These are phyloP conservation scores for Damaliscus lunatus DNA, from an alignment of 2,113 vertebrate genomes.

Conservation along the genomic window DNA sequence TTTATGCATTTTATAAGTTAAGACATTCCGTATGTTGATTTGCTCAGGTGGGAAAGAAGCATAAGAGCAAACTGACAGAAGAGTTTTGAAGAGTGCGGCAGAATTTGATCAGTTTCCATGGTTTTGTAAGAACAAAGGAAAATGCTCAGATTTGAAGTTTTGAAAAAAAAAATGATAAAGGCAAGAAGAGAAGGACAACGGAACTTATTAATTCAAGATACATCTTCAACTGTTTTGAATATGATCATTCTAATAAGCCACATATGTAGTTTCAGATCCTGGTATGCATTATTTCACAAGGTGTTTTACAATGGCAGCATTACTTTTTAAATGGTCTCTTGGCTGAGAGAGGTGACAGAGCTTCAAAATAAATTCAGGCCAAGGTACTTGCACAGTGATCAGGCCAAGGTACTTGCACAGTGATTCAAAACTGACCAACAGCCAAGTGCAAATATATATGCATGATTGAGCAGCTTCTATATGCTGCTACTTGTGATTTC, in stretches of 20 bases:
- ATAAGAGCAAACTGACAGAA: neutral
- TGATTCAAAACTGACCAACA: neutral
- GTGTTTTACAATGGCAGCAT: neutral
- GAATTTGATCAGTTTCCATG: constrained; percentile 43
- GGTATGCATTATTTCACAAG: neutral
- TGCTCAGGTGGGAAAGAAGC: constrained; percentile 33
- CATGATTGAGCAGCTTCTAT: neutral
- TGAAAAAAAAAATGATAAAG: constrained; percentile 43
- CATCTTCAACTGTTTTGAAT: constrained; percentile 5
- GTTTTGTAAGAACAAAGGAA: constrained; percentile 59
- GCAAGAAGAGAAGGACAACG: neutral
- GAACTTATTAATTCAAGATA: constrained; percentile 34
- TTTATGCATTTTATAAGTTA: constrained; percentile 52
- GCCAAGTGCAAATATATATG: neutral
- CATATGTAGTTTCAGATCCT: neutral
- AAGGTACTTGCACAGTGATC: neutral
- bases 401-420: neutral
- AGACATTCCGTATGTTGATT: constrained; percentile 36
- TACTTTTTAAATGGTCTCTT: constrained; percentile 28
- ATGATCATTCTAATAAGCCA: neutral
- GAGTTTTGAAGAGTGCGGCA: constrained; percentile 5
- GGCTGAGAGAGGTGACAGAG: neutral
- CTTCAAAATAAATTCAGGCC: neutral
- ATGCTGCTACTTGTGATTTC: neutral
- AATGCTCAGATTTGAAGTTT: constrained; percentile 48